Evolutionary conservation across 1,140 invertebrate species (phyloP), one percentile per base, ranked within the genome.

Genomic region (Nasonia longicornis): DNA sequence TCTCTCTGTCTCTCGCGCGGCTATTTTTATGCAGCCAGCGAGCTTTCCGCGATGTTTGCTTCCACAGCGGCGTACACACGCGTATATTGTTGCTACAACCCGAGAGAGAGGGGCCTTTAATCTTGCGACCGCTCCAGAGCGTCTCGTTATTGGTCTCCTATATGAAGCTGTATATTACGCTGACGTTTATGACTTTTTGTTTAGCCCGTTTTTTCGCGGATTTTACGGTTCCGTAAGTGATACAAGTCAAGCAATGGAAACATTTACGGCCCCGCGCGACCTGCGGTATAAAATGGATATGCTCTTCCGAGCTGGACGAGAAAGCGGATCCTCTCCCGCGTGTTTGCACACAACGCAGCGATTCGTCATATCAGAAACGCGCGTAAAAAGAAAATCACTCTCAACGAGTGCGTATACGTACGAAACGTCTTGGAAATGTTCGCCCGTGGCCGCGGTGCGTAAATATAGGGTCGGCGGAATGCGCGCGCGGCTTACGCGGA

Each of bases 111-210:
- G 31, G 16, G 26, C 77, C 22, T 78, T 78, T 70, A 70, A 78
- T 78, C 77, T 78, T 70, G 20, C 52, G 26, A 45, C 66, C n/a
- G 31, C 26, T 29, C 45, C n/a, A 26, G 26, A 26, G 42, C n/a
- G 42, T 70, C 29, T 78, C 48, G 58, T 78, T 82, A 72, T 82
- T 79, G 31, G 29, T 80, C 71, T 73, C 72, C 71, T 38, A 73
- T 73, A 66, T 35, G n/a, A 63, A 73, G 58, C 71, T 66, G 75
- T 82, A 77, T 76, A 70, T 74, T 75, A 78, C 42, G 67, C 22
- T 78, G 77, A 78, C 77, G 52, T 78, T 78, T 78, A 78, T 35
- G 69, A 78, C 77, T 31, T 78, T 78, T 70, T 78, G 77, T 78
- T 78, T 78, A 70, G 66, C 29, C 69, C 69, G 67, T 70, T 78